A percentile compares a stretch with the other conserved stretches of the same genome.
Evolutionary conservation across 2,888 invertebrate genomes (phyloP).

Genomic region (Rotaria magnacalcarata): DNA sequence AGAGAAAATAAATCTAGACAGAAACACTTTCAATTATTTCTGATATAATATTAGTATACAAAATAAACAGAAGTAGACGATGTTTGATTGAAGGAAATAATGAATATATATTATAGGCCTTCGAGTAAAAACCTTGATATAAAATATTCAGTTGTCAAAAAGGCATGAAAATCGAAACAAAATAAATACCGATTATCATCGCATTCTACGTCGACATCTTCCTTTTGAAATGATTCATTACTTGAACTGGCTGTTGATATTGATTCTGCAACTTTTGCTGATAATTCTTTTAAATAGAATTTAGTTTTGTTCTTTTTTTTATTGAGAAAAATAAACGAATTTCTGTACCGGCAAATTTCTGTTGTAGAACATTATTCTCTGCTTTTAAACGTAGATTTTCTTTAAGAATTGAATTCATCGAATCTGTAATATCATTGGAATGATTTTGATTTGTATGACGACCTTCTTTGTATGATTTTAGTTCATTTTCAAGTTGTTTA

Average conservation of each 20-base stretch:
- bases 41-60: no score
- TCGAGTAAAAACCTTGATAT: background rate
- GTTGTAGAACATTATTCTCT: conserved; percentile 57
- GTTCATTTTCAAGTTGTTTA: conserved; percentile 59
- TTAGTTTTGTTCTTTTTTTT: no score
- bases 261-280: background rate
- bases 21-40: no score
- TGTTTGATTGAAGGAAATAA: no score
- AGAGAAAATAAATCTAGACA: no score
- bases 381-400: conserved; percentile 57
- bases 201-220: background rate
- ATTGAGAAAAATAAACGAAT: background rate
- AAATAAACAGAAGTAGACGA: no score
- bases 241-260: conserved; percentile 13
- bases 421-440: background rate
- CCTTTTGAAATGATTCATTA: conserved; percentile 13
- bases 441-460: conserved; percentile 48
- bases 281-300: background rate
- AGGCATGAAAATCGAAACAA: background rate
- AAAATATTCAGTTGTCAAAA: background rate
- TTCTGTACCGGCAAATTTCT: conserved; percentile 52
- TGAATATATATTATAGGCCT: background rate
- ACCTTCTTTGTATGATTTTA: conserved; percentile 52
- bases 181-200: conserved; percentile 11
- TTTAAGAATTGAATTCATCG: conserved; percentile 49